Conservation (phyloP, 2,797 vertebrate species). For the Peromyscus aztecus region DNA sequence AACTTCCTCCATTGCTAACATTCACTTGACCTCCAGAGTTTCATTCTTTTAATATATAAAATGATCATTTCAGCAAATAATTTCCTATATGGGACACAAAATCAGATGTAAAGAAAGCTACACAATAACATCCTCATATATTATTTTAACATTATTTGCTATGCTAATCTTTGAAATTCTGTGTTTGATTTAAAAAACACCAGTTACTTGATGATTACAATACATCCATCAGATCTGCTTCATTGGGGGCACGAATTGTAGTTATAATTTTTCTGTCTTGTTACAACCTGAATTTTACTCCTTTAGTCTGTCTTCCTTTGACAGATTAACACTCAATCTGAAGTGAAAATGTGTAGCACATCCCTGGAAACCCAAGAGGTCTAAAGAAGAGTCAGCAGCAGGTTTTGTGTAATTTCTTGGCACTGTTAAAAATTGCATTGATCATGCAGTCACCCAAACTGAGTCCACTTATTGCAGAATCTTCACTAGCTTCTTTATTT, state of each 20-base stretch:
- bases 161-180: background rate
- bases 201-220: background rate
- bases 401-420: background rate
- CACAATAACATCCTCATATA: background rate
- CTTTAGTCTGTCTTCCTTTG: background rate
- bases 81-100: background rate
- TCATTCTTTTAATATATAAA: background rate
- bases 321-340: no score
- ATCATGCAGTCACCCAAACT: background rate
- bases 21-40: background rate
- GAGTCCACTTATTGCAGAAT: background rate
- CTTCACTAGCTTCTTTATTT: background rate
- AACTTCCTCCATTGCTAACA: background rate
- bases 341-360: background rate
- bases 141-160: background rate
- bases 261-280: background rate
- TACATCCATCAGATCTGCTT: background rate
- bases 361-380: background rate
- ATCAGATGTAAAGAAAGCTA: background rate
- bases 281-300: background rate
- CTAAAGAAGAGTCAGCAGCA: background rate
- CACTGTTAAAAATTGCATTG: background rate
- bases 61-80: background rate
- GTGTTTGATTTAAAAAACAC: background rate
- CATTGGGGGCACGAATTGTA: background rate